These are phyloP conservation scores for Trissonchulus latispiculum DNA, from an alignment of 2,888 invertebrate species.

Conservation along the genomic window DNA sequence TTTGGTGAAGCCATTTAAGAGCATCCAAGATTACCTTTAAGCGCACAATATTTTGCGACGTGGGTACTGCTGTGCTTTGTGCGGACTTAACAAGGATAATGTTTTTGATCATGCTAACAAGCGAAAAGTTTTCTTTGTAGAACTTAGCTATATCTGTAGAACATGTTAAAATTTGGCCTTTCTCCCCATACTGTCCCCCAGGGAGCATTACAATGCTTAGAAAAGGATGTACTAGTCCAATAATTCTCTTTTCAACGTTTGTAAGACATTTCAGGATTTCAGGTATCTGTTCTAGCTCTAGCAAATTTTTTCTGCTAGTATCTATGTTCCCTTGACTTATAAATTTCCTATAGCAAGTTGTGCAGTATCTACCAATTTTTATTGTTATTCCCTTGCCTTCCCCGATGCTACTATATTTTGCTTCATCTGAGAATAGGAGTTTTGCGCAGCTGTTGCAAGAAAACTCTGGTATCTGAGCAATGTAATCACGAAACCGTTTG, in stretches of 20 bases:
- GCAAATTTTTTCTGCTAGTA: neutral
- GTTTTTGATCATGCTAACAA: neutral
- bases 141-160: neutral
- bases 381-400: no score
- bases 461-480: no score
- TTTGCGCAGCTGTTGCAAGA: neutral
- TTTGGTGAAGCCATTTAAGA: neutral
- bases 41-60: neutral
- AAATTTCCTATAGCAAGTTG: no score
- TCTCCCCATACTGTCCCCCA: slow-evolving; percentile 9
- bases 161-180: neutral
- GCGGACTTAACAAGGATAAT: neutral
- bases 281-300: neutral
- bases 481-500: no score
- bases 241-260: slow-evolving; percentile 2
- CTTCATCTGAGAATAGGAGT: neutral
- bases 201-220: neutral
- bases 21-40: neutral
- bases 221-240: slow-evolving; percentile 1
- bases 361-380: no score
- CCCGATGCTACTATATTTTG: no score
- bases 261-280: neutral
- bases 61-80: neutral
- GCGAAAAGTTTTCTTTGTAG: neutral
- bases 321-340: no score